Evolutionary conservation across 1,140 invertebrate species (phyloP), one percentile per base, ranked within the genome.

Genomic region (Belonocnema kinseyi): DNA sequence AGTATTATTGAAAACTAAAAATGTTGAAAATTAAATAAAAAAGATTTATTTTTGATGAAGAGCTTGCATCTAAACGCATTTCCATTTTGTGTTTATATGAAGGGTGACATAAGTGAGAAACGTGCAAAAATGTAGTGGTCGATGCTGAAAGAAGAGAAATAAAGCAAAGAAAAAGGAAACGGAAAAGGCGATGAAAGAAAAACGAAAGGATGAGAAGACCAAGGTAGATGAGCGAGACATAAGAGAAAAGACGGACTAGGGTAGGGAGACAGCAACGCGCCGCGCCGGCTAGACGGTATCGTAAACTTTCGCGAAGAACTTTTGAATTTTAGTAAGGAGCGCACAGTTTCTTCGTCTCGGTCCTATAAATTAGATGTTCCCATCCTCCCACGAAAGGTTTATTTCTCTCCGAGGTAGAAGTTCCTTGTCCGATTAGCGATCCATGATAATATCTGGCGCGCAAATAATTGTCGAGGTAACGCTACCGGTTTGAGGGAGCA

Each of bases 241-340:
- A 70, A 16, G 73, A 79, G 33, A 80, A 80, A 76, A 77, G 26
- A 66, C 66, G 73, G 76, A 76, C 26, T 33, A 33, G 26, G 26
- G 26, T 5, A 33, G 70, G 76, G 54, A 78, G 73, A 75, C 26
- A 80, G 78, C 72, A 74, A 74, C 73, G 84, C 83, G 87, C 82
- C 87, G 87, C 86, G 86, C 83, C 86, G 88, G 84, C 88, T 87
- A 88, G 89, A 88, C 88, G 85, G 82, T 85, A 85, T 89, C 87
- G 86, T 89, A 89, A 89, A 89, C 86, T 89, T 88, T 80, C 78
- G 80, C 83, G 83, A 78, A 82, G 77, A 89, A 90, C 88, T 89
- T 89, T 89, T 88, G 89, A 89, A 89, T 90, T 88, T 89, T 86
- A 86, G 86, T 85, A 86, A 84, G 85, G 84, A 80, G 73, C 77